These are phyloP conservation scores for Daubentonia madagascariensis DNA, from an alignment of 2,113 vertebrate species.

Conservation along the genomic window DNA sequence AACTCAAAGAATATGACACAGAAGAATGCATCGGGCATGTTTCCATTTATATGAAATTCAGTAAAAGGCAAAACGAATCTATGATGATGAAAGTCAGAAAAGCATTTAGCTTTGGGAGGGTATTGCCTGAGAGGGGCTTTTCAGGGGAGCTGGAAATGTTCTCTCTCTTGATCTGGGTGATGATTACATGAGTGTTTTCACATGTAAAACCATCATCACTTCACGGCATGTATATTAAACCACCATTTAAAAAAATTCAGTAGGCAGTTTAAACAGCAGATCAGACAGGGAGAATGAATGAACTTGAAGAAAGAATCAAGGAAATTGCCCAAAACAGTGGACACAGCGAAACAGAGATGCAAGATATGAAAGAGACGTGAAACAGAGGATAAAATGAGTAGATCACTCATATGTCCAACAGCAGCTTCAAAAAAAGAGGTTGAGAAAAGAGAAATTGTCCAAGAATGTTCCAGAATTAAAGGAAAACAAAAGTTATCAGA, in stretches of 20 bases:
- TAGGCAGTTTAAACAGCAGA: neutral
- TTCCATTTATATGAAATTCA: neutral
- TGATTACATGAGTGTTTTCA: neutral
- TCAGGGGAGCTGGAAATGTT: neutral
- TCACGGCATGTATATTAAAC: neutral
- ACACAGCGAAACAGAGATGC: neutral
- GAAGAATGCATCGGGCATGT: neutral
- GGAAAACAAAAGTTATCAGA: neutral
- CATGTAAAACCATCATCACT: neutral
- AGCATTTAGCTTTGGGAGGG: neutral
- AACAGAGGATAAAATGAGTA: neutral
- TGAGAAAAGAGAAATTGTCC: neutral
- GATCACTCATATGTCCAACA: neutral
- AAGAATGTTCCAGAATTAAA: constrained; percentile 31
- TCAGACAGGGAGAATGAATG: neutral
- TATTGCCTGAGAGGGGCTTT: neutral
- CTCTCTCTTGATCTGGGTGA: neutral
- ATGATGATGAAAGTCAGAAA: neutral
- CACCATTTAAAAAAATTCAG: neutral
- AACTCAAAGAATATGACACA: neutral
- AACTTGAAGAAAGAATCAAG: neutral
- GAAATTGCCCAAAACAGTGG: neutral
- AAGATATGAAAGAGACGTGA: neutral
- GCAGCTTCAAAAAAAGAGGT: neutral
- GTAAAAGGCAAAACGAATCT: neutral